Base-by-base conservation (phyloP, 2,797 vertebrate species). In the Oreonectes daqikongensis region DNA sequence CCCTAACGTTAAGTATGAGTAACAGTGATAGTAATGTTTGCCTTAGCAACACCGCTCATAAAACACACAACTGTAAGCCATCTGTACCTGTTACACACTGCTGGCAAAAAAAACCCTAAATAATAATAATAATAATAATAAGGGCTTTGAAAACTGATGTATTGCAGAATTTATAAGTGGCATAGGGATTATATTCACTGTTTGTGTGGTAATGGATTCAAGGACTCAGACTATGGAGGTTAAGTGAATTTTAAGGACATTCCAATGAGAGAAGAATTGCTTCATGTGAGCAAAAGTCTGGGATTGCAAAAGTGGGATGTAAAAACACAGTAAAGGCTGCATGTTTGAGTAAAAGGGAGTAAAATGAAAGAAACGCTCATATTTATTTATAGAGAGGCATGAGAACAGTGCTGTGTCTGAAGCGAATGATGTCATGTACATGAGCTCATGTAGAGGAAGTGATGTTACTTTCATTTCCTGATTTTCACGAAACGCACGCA, bases 391-490 rank as follows among this genome's bases (percentile, higher is more conserved):
- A 69, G 60, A 14, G 55, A 64, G 15, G 35, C 32, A 63, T 70
- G 61, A 79, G 69, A 71, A 60, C 17, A 7, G 40, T 11, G 48
- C 32, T 46, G 35, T 32, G 40, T 76, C 44, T 64, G 30, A 38
- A 66, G 22, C 42, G 42, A 22, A 66, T 75, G 79, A 80, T 69
- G 67, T 81, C 80, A 81, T 66, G 59, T 26, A 46, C 53, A 40
- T 69, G 57, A 67, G 48, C 48, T 65, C 35, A 38, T 68, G 6
- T 1, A 7, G 22, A 73, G 72, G 60, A 64, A 75, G 38, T 70
- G 22, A 15, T 57, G 44, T 67, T 73, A 28, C 60, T 74, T 78
- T 83, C 78, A 61, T 57, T 55, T 69, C 64, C 73, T 70, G 20
- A 10, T 53, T 53, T 46, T 12, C 50, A 53, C 20, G 2, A 53